Base-by-base conservation (phyloP, 2,888 invertebrate species). In the Diabrotica balteata region DNA sequence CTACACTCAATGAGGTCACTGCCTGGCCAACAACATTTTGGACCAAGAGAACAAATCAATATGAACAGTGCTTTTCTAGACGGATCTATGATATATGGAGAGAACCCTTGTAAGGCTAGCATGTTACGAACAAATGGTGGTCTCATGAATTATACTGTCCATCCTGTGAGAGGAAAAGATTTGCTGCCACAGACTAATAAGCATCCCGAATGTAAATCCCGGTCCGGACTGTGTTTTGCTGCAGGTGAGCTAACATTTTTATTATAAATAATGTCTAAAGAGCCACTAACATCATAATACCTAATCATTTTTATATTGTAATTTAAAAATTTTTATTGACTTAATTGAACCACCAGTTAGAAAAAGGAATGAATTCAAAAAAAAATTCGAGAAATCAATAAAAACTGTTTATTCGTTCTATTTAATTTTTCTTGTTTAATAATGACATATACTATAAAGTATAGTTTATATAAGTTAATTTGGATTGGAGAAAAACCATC, bases 1-100 rank as follows among this genome's bases (percentile, higher is more conserved):
- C 94, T 97, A 85, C 96, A 97, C 0, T 97, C 96, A 82, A 96
- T 96, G 91, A 90, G 97, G 80, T 96, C 96, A 59, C 85, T 97
- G 71, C 95, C 97, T 0, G 97, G 97, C 32, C 97, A 96, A 79
- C 91, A 94, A 76, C 90, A 91, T 63, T 86, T 97, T 54, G 93
- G 96, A 8, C 93, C 95, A 0, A 88, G 97, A 67, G 96, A 97
- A 77, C 97, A 97, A 86, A 91, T 96, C 11, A 97, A 98, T 83
- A 95, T 96, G 81, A 96, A 96, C 80, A 94, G 96, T 0, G 94
- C 94, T 0, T 97, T 91, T 84, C 85, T 97, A 62, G 96, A 96
- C 79, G 93, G 87, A 0, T 96, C 96, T 0, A 93, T 93, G 72
- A 75, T 98, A 42, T 97, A 97, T 79, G 97, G 97, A 0, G 95